Evolutionary conservation across 2,888 invertebrate genomes (phyloP), one percentile per base, ranked within the genome.

Genomic region (Poecilobothrus nobilitatus): DNA sequence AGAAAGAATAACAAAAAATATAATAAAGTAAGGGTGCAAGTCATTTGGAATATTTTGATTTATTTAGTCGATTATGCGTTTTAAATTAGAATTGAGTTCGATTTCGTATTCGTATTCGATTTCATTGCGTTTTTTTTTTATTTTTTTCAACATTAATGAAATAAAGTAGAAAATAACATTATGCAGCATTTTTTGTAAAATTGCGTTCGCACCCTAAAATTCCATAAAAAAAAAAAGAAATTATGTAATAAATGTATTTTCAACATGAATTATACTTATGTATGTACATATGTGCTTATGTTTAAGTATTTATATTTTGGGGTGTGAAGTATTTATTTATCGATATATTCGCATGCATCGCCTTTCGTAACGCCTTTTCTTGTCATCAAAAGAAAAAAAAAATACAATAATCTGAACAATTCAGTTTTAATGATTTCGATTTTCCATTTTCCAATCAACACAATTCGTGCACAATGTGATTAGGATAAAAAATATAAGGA

Each of bases 241-340:
- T 4, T 27, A 27, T 27, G 27, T 27, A 27, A 27, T 27, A 27
- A 27, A 27, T 27, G 27, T 27, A 4, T 27, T 27, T 27, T 27
- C 27, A 27, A 27, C 27, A 27, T 27, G 27, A 27, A n/a, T 27
- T 27, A 27, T 27, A 27, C 27, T 4, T 27, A n/a, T n/a, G n/a
- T n/a, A n/a, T n/a, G n/a, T n/a, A n/a, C n/a, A n/a, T n/a, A n/a
- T n/a, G n/a, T 27, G 27, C 41, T 5, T 53, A 53, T 2, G 37
- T 8, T 37, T 37, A 12, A 15, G 53, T 53, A 18, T 53, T 53
- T 53, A 18, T 18, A 53, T 53, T 18, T 18, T 18, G 15, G 15
- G 53, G 53, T 53, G 53, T 53, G 18, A 53, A 18, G n/a, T 53
- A 53, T 53, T 53, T 53, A 53, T 53, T 53, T 53, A 53, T 53